Evolutionary conservation across 2,797 vertebrate species (phyloP).

Genomic region (Holocentrus rufus): DNA sequence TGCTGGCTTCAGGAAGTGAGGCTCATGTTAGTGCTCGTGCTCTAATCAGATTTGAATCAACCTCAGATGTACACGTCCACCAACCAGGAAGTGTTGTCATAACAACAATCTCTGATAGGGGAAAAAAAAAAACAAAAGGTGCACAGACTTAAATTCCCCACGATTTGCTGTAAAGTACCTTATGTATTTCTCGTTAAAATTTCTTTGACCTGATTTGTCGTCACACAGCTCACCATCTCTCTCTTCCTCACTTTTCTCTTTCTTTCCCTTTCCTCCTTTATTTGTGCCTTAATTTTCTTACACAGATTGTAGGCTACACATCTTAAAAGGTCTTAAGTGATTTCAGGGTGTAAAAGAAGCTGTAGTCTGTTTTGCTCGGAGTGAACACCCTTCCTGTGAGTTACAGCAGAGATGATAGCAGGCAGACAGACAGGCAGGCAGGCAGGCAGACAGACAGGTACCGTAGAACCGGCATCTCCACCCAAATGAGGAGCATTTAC

Average conservation of each 20-base stretch:
- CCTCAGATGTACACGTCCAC: constrained; percentile 34
- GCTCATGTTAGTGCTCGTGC: background rate
- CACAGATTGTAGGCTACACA: background rate
- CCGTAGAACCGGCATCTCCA: constrained; percentile 27
- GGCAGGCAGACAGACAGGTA: constrained; percentile 2
- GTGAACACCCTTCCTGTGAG: constrained; percentile 4
- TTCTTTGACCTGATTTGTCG: background rate
- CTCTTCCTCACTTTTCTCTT: background rate
- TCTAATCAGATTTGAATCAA: constrained; percentile 53
- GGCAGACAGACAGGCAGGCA: constrained; percentile 12
- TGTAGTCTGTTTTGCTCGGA: background rate
- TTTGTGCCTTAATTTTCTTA: too few species aligned
- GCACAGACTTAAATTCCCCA: constrained; percentile 9
- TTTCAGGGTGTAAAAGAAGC: constrained; percentile 8
- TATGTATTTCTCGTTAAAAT: background rate
- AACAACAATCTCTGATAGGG: constrained; percentile 56
- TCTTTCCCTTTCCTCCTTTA: background rate
- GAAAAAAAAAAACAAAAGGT: constrained; percentile 12
- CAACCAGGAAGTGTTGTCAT: constrained; percentile 65
- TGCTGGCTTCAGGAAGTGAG: constrained; percentile 38
- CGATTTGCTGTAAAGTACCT: constrained; percentile 18
- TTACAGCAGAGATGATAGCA: constrained; percentile 4
- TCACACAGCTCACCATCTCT: background rate
- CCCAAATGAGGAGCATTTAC: constrained; percentile 8
- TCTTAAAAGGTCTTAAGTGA: background rate